Conservation (phyloP, 2,113 vertebrate species). For the Daubentonia madagascariensis region DNA sequence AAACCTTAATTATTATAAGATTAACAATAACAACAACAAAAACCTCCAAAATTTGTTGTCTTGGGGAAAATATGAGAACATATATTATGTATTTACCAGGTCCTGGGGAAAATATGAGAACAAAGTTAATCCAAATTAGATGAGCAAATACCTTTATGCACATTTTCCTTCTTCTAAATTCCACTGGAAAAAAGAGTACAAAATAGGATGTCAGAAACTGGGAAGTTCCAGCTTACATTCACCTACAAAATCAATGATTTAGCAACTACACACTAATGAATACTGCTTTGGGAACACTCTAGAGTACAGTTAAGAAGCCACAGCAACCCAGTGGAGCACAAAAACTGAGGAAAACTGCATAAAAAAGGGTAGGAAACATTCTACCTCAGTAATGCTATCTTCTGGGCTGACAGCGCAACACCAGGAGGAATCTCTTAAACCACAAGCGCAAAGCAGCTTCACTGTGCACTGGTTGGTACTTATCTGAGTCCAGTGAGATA, state of each 20-base stretch:
- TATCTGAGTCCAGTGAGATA: neutral
- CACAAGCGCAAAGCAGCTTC: accelerated
- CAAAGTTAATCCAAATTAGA: neutral
- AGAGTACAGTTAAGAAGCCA: neutral
- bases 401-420: neutral
- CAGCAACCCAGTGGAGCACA: neutral
- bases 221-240: too few species aligned
- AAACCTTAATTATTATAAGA: neutral
- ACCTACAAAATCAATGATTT: neutral
- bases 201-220: neutral
- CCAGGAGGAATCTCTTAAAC: neutral
- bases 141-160: neutral
- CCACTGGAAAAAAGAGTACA: neutral
- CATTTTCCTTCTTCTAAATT: neutral
- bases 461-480: accelerated
- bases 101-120: neutral
- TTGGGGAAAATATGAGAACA: too few species aligned
- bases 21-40: neutral
- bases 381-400: neutral
- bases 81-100: neutral
- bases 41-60: neutral
- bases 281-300: neutral
- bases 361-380: neutral
- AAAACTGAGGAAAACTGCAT: neutral
- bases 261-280: neutral